Conservation (phyloP, 1,140 invertebrate genomes). For the Berghia stephanieae region DNA sequence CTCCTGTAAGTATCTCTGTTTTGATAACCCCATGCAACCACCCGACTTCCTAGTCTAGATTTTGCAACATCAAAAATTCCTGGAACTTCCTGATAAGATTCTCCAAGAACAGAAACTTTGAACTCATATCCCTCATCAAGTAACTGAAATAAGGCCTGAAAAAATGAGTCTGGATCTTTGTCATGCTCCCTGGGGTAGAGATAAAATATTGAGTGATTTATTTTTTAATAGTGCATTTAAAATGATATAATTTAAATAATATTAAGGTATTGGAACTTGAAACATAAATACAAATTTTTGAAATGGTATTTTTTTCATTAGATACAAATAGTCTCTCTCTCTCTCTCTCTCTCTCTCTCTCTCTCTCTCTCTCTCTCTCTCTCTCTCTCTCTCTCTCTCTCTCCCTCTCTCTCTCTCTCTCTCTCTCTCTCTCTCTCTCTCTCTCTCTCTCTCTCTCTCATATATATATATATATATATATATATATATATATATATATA, state of each 20-base stretch:
- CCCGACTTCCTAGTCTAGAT: conserved; percentile 68
- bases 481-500: background rate
- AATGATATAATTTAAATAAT: conserved; percentile 9
- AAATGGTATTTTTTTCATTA: background rate
- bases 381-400: too few relatives aligned
- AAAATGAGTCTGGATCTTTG: conserved; percentile 77
- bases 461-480: too few relatives aligned
- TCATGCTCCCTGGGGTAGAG: conserved; percentile 76
- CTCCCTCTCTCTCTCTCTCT: too few relatives aligned
- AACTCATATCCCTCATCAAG: conserved; percentile 71
- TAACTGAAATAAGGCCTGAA: conserved; percentile 71
- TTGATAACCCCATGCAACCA: conserved; percentile 74
- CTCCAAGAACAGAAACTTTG: conserved; percentile 74
- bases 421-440: too few relatives aligned
- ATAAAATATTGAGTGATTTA: background rate
- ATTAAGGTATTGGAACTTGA: too few relatives aligned
- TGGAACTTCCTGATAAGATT: conserved; percentile 72
- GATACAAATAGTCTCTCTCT: background rate
- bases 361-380: background rate
- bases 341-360: background rate
- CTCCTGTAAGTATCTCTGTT: conserved; percentile 72
- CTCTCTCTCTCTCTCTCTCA: background rate
- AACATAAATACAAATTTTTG: background rate
- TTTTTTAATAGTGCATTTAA: background rate
- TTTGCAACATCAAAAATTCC: conserved; percentile 67